Evolutionary conservation across 1,140 invertebrate genomes (phyloP), one percentile per base, ranked within the genome.

Genomic region (Cydia splendana): DNA sequence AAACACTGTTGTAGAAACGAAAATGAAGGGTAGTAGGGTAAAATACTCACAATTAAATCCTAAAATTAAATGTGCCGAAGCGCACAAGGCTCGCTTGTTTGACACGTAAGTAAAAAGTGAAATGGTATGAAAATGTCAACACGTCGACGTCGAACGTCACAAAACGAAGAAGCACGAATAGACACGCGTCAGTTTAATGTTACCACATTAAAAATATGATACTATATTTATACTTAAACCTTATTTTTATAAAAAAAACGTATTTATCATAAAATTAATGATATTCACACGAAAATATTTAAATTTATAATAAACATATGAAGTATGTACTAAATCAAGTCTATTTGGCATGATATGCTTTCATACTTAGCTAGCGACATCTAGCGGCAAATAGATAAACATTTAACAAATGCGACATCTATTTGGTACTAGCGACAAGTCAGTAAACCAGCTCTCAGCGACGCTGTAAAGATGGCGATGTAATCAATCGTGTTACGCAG

Each of bases 51-150:
- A 88, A 78, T 88, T 90, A 85, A 79, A 84, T 87, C 85, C 82
- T 91, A 91, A 91, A 88, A 86, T 86, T 88, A 89, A 85, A 84
- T 88, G 89, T 86, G 87, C 90, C 89, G 69, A 84, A 87, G 83
- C 88, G 87, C 80, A 84, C 88, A 89, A 91, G 81, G 80, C 67
- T 71, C 34, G 67, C 67, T 87, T 74, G 79, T 81, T 90, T 92
- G 90, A 92, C 91, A 92, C 91, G 91, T 92, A 91, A 88, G 85
- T 91, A 90, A 91, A 88, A 92, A 91, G 86, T 89, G 86, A 90
- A 89, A 83, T 81, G 80, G 81, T 80, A 81, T 77, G 18, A 75
- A 80, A 80, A 75, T 78, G 81, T 83, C 81, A 84, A 86, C 81
- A 82, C 80, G 82, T 86, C 79, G 73, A 42, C 53, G 74, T 75